Evolutionary conservation across 1,140 invertebrate genomes (phyloP).

Genomic region (Orussus abietinus): DNA sequence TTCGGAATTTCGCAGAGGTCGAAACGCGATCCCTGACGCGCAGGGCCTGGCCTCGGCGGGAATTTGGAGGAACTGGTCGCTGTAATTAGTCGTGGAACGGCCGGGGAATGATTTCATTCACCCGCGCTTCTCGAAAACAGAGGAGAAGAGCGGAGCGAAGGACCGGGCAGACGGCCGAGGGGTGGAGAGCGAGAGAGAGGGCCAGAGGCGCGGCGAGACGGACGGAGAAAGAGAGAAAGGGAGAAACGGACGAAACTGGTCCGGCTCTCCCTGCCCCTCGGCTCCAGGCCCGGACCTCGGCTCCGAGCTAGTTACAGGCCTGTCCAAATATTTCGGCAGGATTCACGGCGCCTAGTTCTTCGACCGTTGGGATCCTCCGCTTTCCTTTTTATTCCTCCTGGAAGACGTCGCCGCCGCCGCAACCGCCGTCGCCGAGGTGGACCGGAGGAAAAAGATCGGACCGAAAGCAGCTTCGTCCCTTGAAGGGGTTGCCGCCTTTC

Average conservation of each 20-base stretch:
- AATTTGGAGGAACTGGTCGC: too few relatives aligned
- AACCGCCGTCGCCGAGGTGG: not conserved
- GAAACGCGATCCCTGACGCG: too few relatives aligned
- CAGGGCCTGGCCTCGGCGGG: too few relatives aligned
- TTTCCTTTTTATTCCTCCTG: not conserved
- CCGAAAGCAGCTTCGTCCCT: not conserved
- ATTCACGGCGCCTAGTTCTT: slow-evolving; percentile 7
- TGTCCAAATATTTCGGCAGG: slow-evolving; percentile 22
- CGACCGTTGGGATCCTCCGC: slow-evolving; percentile 8
- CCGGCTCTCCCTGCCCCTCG: too few relatives aligned
- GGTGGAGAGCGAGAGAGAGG: not conserved
- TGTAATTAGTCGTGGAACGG: slow-evolving; percentile 18
- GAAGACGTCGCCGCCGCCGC: not conserved
- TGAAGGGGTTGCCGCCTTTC: too few relatives aligned
- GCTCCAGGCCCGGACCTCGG: not conserved
- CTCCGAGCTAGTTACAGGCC: slow-evolving; percentile 7
- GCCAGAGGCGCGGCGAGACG: not conserved
- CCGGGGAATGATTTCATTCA: slow-evolving; percentile 23
- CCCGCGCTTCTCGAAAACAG: too few relatives aligned
- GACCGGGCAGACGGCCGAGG: not conserved
- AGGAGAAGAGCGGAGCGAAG: too few relatives aligned
- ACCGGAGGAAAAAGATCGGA: too few relatives aligned
- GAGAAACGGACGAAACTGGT: too few relatives aligned
- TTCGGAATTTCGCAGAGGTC: slow-evolving; percentile 26
- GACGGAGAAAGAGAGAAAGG: slow-evolving; percentile 1